Percentiles rank a stretch among this genome's conserved stretches.
These are phyloP conservation scores for Apantesis nais DNA, from an alignment of 2,888 invertebrate genomes.

Conservation along the genomic window DNA sequence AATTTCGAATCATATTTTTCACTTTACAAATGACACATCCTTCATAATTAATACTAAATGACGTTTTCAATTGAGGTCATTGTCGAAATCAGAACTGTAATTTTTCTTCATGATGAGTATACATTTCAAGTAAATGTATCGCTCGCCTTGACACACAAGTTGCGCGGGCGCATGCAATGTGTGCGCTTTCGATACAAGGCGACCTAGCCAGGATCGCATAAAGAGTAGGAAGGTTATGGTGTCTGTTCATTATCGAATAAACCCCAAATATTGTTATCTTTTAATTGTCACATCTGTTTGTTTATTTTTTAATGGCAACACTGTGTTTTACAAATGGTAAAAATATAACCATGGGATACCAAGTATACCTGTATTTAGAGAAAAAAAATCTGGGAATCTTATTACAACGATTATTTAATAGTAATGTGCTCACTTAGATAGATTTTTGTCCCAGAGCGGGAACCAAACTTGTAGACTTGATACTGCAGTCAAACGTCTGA, in stretches of 20 bases:
- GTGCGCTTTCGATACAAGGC: constrained; percentile 47
- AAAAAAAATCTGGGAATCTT: too few relatives aligned
- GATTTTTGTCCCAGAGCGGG: too few relatives aligned
- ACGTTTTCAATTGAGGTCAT: constrained; percentile 37
- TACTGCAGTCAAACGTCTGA: too few relatives aligned
- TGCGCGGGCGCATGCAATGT: constrained; percentile 33
- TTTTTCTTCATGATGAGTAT: constrained; percentile 46
- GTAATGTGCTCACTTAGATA: too few relatives aligned
- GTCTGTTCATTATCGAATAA: constrained; percentile 9
- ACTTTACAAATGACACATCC: constrained; percentile 5
- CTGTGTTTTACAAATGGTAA: too few relatives aligned
- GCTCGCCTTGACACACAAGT: constrained; percentile 50
- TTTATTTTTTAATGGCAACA: background rate
- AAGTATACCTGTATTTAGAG: too few relatives aligned
- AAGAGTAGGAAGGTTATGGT: constrained; percentile 15
- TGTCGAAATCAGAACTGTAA: constrained; percentile 44
- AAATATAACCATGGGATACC: too few relatives aligned
- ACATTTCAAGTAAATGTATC: constrained; percentile 46
- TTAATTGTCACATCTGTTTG: too few relatives aligned
- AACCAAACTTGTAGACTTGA: too few relatives aligned
- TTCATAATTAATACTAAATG: constrained; percentile 8
- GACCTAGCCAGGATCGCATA: constrained; percentile 32
- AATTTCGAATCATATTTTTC: constrained; percentile 8
- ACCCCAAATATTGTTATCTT: background rate
- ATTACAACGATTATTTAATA: too few relatives aligned